Evolutionary conservation across 2,113 vertebrate genomes (phyloP).

Genomic region (Salvelinus fontinalis): DNA sequence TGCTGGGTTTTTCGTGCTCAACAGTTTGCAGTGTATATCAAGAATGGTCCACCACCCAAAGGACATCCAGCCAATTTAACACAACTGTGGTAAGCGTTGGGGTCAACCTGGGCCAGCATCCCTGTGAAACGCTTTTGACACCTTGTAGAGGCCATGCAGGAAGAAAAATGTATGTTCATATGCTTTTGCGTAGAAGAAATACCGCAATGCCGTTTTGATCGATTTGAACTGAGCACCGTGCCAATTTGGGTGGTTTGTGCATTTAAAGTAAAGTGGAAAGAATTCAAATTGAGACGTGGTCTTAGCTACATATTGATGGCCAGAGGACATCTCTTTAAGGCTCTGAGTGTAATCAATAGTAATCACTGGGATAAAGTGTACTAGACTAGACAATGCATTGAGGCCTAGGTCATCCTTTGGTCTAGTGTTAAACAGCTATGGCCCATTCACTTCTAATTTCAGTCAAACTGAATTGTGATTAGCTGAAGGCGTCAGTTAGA

Average conservation of each 20-base stretch:
- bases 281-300: slow-evolving; percentile 47
- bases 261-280: slow-evolving; percentile 43
- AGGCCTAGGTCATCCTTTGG: slow-evolving; percentile 25
- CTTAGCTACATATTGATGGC: slow-evolving; percentile 43
- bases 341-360: slow-evolving; percentile 60
- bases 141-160: no score
- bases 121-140: no score
- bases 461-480: slow-evolving; percentile 52
- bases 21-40: no score
- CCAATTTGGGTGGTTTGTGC: slow-evolving; percentile 29
- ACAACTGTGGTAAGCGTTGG: no score
- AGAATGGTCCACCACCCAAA: no score
- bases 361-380: slow-evolving; percentile 47
- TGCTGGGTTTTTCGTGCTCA: no score
- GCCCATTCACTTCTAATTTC: slow-evolving; percentile 43
- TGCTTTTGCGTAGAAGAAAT: background rate
- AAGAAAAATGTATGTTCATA: background rate
- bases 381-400: slow-evolving; percentile 34
- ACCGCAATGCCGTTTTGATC: background rate
- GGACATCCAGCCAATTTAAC: no score
- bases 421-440: background rate
- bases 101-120: no score
- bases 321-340: slow-evolving; percentile 48
- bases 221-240: slow-evolving; percentile 10
- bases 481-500: slow-evolving; percentile 36